A percentile compares a stretch with the other conserved stretches of the same genome.
Conservation (phyloP, 2,888 invertebrate genomes). For the Adineta ricciae region DNA sequence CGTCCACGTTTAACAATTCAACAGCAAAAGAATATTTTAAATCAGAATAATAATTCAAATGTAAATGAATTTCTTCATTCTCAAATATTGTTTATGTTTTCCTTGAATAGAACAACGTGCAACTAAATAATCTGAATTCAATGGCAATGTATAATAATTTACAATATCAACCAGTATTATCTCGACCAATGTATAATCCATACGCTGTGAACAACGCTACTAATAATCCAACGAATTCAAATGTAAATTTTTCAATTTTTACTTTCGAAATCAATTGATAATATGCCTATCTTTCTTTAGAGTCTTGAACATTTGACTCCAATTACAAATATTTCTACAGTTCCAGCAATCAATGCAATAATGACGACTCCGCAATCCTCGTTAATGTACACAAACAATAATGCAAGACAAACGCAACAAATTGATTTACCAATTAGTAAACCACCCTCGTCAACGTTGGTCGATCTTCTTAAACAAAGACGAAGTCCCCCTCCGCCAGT, state of each 20-base stretch:
- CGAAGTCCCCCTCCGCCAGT: not conserved
- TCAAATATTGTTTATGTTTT: not conserved
- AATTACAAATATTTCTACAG: not conserved
- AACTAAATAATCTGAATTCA: not conserved
- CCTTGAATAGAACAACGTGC: not conserved
- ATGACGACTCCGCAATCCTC: not conserved
- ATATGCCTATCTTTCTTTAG: not conserved
- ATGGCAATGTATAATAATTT: not conserved
- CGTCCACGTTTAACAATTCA: not conserved
- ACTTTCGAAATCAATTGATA: not conserved
- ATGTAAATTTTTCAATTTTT: not conserved
- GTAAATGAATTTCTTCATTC: not conserved
- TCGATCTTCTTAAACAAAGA: conserved; percentile 9
- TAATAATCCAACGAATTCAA: not conserved
- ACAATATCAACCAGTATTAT: not conserved
- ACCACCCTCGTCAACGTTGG: not conserved
- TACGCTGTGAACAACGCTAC: not conserved
- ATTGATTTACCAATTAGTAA: not conserved
- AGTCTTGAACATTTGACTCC: not conserved
- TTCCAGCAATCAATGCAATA: not conserved
- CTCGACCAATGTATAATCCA: not conserved
- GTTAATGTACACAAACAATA: not conserved
- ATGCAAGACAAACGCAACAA: not conserved
- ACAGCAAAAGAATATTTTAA: conserved; percentile 2
- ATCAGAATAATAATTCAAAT: not conserved